phyloP scores from a whole-genome alignment of 2,113 vertebrate species.

The Cygnus buccinator region DNA sequence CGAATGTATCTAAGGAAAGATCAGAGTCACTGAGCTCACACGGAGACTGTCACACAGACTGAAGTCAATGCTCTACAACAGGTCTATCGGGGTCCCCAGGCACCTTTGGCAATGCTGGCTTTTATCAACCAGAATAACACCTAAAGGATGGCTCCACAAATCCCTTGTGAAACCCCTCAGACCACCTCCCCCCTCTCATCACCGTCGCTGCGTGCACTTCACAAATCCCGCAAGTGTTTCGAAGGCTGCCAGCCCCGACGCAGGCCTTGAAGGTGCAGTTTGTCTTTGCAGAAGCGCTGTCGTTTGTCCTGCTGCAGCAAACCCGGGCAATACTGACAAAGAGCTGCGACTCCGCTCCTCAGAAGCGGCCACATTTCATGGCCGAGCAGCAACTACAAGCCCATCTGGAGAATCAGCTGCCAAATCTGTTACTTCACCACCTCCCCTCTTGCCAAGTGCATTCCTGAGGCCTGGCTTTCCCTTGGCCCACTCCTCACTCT shows the following conservation, averaged over 20 bases:
- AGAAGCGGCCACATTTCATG: not conserved
- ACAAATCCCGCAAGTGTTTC: rapidly evolving
- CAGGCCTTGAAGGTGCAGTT: not conserved
- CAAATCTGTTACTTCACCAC: not conserved
- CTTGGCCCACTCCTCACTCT: not conserved
- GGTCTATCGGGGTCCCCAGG: not conserved
- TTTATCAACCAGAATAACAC: not conserved
- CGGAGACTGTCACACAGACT: rapidly evolving
- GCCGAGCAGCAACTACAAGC: not conserved
- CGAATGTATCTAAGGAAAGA: constrained; percentile 89
- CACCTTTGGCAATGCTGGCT: rapidly evolving
- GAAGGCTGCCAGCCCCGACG: not conserved
- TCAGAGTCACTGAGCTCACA: not conserved
- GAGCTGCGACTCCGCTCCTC: not conserved
- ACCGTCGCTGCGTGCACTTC: rapidly evolving
- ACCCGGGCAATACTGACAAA: rapidly evolving
- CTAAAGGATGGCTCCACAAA: not conserved
- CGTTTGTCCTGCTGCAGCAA: not conserved
- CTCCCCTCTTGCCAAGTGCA: rapidly evolving
- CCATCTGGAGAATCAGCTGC: not conserved
- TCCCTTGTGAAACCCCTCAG: not conserved
- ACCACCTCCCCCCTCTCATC: not conserved
- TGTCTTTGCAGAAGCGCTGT: not conserved
- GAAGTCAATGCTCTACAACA: not conserved
- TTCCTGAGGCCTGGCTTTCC: not conserved